Evolutionary conservation across 2,888 invertebrate species (phyloP), one percentile per base, ranked within the genome.

Genomic region (Lasioglossum pauxillum): DNA sequence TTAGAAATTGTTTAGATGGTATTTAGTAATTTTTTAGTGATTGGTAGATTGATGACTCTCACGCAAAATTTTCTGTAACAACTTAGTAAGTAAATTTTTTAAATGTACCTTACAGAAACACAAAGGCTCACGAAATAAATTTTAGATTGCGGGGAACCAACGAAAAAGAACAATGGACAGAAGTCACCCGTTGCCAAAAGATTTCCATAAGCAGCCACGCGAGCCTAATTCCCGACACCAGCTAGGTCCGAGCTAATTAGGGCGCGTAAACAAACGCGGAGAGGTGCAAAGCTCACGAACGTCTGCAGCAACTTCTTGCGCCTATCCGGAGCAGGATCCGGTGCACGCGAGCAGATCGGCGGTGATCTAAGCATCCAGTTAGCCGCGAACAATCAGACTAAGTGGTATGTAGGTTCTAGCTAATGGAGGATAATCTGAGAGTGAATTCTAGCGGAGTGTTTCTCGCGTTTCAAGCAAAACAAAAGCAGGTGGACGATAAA

Each of bases 371-470:
- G 87, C 87, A 85, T 84, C 85, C 85, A 87, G 87, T 88, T 85
- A 84, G 82, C 75, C 87, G 82, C 85, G 91, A 93, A 92, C 92
- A 92, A 93, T 93, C 91, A 88, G 89, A 78, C 88, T 89, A 92
- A 93, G 92, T 92, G 91, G 93, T 90, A 92, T 92, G 90, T 92
- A 91, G 90, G 88, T 87, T 87, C 90, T 89, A 91, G 90, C 92
- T 94, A 93, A 94, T 93, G 91, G 92, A 89, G 92, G 90, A 92
- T 94, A 94, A 94, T 93, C 93, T 90, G 87, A 1, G 60, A 35
- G 85, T 88, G 75, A 86, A 90, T 92, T 91, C 74, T 90, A 88
- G 89, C 89, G 78, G 87, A 83, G 83, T 87, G 90, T 89, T 91
- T 91, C 91, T 88, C 90, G 92, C 89, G 88, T 82, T 90, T 12